Percentiles rank a stretch among this genome's conserved stretches.
These are phyloP conservation scores for Crotalus helleri DNA, from an alignment of 2,113 vertebrate species.

Conservation along the genomic window DNA sequence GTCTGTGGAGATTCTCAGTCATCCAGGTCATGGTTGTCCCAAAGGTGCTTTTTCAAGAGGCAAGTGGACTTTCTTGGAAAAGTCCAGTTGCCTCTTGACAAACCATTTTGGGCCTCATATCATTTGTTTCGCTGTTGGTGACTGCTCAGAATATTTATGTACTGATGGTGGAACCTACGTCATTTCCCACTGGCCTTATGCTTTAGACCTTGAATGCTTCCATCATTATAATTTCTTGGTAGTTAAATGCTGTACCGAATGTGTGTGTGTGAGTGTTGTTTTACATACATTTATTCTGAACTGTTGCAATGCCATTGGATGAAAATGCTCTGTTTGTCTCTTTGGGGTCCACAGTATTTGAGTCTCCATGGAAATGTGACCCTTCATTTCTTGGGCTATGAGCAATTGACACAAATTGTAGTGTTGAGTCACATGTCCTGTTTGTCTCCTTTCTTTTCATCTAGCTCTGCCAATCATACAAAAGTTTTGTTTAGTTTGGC, in stretches of 20 bases:
- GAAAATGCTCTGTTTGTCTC: background rate
- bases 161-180: background rate
- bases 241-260: background rate
- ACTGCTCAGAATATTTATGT: background rate
- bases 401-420: slow-evolving; percentile 27
- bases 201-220: background rate
- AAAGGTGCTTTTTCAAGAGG: too few species aligned
- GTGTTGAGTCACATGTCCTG: background rate
- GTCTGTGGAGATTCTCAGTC: background rate
- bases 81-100: too few species aligned
- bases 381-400: background rate
- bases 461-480: background rate
- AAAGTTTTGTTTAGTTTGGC: background rate
- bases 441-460: slow-evolving; percentile 10
- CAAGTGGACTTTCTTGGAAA: too few species aligned
- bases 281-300: background rate
- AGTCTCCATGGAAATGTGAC: slow-evolving; percentile 29
- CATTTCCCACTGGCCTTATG: background rate
- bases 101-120: too few species aligned
- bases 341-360: background rate
- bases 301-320: background rate
- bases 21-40: too few species aligned
- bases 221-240: background rate
- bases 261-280: too few species aligned
- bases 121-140: background rate